Conservation (phyloP, 2,888 invertebrate species). For the Marasmarcha lunaedactyla region DNA sequence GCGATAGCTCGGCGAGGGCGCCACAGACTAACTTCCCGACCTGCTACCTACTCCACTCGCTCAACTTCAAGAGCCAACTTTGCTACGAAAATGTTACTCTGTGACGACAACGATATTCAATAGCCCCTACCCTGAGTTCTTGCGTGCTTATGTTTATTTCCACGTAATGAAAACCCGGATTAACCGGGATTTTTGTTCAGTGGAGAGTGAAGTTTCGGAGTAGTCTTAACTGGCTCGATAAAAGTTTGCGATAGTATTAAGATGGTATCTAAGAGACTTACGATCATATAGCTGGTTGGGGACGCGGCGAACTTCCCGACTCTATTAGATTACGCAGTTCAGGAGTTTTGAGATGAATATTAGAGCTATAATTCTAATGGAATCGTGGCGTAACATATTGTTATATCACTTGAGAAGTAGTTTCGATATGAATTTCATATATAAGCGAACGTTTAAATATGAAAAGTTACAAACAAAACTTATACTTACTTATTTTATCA, state of each 20-base stretch:
- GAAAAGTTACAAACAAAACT: too few species aligned
- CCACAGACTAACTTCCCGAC: neutral
- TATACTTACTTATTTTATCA: too few species aligned
- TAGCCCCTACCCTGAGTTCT: slow-evolving; percentile 12
- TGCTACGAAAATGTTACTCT: slow-evolving; percentile 1
- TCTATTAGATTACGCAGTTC: neutral
- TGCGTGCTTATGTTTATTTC: slow-evolving; percentile 23
- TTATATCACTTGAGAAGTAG: too few species aligned
- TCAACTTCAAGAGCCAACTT: neutral
- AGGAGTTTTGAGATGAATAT: neutral
- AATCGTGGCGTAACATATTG: neutral
- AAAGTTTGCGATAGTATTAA: slow-evolving; percentile 6
- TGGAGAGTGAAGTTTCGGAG: slow-evolving; percentile 9
- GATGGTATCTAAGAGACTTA: slow-evolving; percentile 1
- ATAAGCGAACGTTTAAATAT: too few species aligned
- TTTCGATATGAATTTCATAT: too few species aligned
- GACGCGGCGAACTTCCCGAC: neutral
- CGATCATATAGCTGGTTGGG: slow-evolving; percentile 1
- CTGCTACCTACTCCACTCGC: neutral
- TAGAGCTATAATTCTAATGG: neutral
- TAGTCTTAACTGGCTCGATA: slow-evolving; percentile 8
- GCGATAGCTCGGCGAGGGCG: slow-evolving; percentile 5
- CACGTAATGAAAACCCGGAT: slow-evolving; percentile 18
- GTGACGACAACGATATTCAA: slow-evolving; percentile 5
- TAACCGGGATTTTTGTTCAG: slow-evolving; percentile 23